Evolutionary conservation across 2,113 vertebrate genomes (phyloP), one percentile per base, ranked within the genome.

Genomic region (Tyrannus savana): DNA sequence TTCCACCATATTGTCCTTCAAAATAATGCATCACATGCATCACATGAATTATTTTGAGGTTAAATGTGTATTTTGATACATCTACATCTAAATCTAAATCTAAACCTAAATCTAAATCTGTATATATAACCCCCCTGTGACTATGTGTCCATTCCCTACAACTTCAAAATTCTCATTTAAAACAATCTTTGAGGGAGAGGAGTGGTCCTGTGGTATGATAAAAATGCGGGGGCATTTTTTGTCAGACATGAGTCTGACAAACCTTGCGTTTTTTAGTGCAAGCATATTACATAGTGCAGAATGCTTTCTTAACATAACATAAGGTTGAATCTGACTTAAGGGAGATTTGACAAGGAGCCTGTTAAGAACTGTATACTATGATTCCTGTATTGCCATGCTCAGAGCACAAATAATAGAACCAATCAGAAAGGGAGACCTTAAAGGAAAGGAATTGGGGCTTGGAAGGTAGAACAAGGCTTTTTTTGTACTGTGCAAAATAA

Each of bases 151-250:
- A 41, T 68, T 84, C 5, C 21, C 19, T 11, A 23, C 9, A 37
- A 25, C 15, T 41, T 83, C 25, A 56, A 68, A 35, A n/a, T 63
- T 52, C 15, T 74, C 71, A 33, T 76, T 50, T 76, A 56, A 78
- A 83, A n/a, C 2, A 19, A 1, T 1, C 12, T 75, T 63, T 39
- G 22, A 25, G 1, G 12, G 10, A 49, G 7, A 67, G 4, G 3
- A 39, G 4, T 10, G 13, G 7, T 75, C 14, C 19, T 39, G 41
- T 7, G 5, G 18, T 44, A 24, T 8, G 5, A 9, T 72, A 67
- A 81, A 89, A 82, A 42, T 79, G 16, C 50, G 0, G 22, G 23
- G 23, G 23, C 47, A 24, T 24, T 49, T 49, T 4, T 4, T 69
- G 15, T 42, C 42, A 62, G 25, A 19, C 4, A 11, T 12, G 3